Evolutionary conservation across 2,888 invertebrate species (phyloP).

Genomic region (Troglohyphantes excavatus): DNA sequence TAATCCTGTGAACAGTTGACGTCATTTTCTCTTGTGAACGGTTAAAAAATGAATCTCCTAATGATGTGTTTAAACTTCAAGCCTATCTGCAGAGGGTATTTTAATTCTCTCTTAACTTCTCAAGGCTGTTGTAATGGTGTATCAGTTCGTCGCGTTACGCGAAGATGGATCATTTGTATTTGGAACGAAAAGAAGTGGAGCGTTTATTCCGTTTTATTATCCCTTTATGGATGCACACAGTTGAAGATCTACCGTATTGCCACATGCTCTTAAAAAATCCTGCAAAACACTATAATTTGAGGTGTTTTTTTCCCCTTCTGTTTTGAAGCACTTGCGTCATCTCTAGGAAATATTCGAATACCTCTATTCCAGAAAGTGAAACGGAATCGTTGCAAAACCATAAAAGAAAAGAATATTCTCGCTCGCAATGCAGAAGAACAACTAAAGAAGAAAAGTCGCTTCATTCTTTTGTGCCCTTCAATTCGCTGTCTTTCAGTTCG

Average conservation of each 20-base stretch:
- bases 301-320: not conserved
- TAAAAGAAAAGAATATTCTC: not conserved
- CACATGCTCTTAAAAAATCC: not conserved
- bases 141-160: not conserved
- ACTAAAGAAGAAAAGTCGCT: not conserved
- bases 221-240: not conserved
- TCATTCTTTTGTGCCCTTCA: not conserved
- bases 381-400: not conserved
- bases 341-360: not conserved
- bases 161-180: not conserved
- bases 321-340: not conserved
- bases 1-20: not conserved
- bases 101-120: too few relatives aligned
- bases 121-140: not conserved
- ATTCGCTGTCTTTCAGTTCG: not conserved
- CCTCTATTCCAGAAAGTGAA: not conserved
- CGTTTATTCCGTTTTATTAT: constrained; percentile 1
- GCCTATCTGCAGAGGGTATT: too few relatives aligned
- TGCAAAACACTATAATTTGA: not conserved
- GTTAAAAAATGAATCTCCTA: not conserved
- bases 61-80: not conserved
- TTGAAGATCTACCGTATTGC: not conserved
- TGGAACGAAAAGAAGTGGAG: not conserved
- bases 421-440: not conserved
- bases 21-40: not conserved